These are phyloP conservation scores for Branchinecta sandiegonensis DNA, from an alignment of 2,888 invertebrate species.

Conservation along the genomic window DNA sequence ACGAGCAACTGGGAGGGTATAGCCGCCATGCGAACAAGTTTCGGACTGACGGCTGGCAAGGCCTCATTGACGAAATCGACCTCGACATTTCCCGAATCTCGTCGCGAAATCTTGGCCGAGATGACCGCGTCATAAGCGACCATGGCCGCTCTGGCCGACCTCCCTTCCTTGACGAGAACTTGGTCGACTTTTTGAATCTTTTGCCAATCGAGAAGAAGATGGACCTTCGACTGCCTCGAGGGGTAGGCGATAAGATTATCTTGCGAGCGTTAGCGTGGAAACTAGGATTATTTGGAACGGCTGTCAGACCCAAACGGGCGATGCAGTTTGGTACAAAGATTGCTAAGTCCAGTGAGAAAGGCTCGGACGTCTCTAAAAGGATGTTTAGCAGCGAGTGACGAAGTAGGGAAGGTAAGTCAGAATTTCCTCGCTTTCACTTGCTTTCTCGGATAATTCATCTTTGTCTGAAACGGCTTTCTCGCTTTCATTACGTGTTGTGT, in stretches of 20 bases:
- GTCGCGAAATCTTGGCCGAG: constrained; percentile 78
- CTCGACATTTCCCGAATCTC: constrained; percentile 74
- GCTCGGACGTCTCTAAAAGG: constrained; percentile 50
- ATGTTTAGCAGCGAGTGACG: neutral
- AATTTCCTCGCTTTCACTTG: too few relatives aligned
- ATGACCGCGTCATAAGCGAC: constrained; percentile 82
- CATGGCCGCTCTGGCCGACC: constrained; percentile 70
- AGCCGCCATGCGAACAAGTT: constrained; percentile 28
- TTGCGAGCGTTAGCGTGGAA: constrained; percentile 55
- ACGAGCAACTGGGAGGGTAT: constrained; percentile 68
- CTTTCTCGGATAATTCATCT: too few relatives aligned
- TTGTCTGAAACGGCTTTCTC: too few relatives aligned
- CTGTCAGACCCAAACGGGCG: constrained; percentile 70
- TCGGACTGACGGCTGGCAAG: constrained; percentile 37
- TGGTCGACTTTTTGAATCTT: constrained; percentile 39
- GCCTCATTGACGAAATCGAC: constrained; percentile 47
- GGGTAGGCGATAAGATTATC: constrained; percentile 84
- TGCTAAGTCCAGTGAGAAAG: constrained; percentile 66
- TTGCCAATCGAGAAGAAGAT: constrained; percentile 37
- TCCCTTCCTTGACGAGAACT: constrained; percentile 45
- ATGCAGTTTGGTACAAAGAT: constrained; percentile 95
- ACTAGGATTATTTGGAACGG: constrained; percentile 48
- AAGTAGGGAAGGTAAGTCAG: neutral
- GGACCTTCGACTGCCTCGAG: constrained; percentile 45
- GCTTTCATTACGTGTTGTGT: too few relatives aligned